A percentile compares a stretch with the other conserved stretches of the same genome.
phyloP scores from a whole-genome alignment of 2,113 vertebrate species.

The Prionailurus viverrinus region DNA sequence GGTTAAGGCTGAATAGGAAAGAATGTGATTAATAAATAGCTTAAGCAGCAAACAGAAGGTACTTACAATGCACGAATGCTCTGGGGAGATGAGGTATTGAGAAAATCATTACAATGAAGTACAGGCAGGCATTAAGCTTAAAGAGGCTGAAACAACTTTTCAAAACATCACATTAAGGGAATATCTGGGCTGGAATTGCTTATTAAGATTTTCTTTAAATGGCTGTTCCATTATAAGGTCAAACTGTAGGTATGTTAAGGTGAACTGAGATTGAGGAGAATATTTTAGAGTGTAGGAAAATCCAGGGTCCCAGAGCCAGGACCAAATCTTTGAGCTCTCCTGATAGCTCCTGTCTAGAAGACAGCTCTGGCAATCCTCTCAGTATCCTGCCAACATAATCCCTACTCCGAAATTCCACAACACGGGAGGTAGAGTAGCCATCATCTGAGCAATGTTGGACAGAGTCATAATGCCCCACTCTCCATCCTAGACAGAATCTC shows the following conservation, averaged over 20 bases:
- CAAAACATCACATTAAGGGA: conserved; percentile 65
- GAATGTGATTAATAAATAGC: conserved; percentile 82
- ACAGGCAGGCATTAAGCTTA: conserved; percentile 62
- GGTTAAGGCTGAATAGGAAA: conserved; percentile 74
- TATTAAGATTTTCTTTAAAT: conserved; percentile 66
- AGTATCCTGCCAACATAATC: background rate
- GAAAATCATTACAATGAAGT: conserved; percentile 71
- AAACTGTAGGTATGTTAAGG: conserved; percentile 29
- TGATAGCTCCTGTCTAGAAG: background rate
- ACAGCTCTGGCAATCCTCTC: background rate
- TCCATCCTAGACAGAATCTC: background rate
- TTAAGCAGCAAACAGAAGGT: conserved; percentile 79
- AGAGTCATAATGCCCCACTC: background rate
- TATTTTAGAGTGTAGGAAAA: background rate
- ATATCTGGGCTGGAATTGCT: conserved; percentile 53
- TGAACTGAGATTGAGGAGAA: background rate
- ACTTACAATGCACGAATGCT: conserved; percentile 72
- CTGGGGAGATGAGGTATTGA: conserved; percentile 76
- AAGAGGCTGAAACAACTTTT: conserved; percentile 71
- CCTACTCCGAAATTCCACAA: background rate
- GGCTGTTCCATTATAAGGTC: conserved; percentile 65
- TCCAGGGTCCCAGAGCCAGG: background rate
- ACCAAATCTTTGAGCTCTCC: background rate
- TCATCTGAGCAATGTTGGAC: fast-evolving
- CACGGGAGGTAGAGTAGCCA: background rate